Conservation (phyloP, 2,113 vertebrate species). For the Anser brachyrhynchus region DNA sequence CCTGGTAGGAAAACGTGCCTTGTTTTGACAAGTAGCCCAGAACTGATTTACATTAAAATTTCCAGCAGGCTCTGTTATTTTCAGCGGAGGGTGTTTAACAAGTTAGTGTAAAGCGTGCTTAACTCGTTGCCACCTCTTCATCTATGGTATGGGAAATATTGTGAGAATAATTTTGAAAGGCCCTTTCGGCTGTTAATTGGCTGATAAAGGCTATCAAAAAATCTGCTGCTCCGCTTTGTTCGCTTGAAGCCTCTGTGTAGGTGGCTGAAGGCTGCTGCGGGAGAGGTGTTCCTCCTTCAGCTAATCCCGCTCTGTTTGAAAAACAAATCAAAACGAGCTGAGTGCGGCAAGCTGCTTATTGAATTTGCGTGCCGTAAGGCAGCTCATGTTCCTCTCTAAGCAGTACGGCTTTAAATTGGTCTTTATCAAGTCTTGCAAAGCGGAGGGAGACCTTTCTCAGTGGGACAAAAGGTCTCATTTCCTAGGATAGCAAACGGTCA, state of each 20-base stretch:
- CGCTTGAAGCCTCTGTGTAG: not conserved
- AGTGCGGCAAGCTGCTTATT: not conserved
- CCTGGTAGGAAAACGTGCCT: not conserved
- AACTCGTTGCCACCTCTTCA: not conserved
- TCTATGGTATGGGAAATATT: not conserved
- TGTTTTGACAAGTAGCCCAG: not conserved
- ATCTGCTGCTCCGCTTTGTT: not conserved
- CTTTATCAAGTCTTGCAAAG: not conserved
- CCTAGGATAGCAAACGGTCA: not conserved
- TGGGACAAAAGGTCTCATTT: not conserved
- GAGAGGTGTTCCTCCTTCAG: not conserved
- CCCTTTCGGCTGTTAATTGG: constrained; percentile 11
- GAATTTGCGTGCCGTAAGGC: not conserved
- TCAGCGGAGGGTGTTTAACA: not conserved
- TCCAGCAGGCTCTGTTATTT: not conserved
- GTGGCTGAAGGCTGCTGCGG: not conserved
- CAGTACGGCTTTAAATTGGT: not conserved
- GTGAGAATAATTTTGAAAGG: not conserved
- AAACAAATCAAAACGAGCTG: not conserved
- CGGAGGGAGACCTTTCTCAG: not conserved
- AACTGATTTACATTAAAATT: not conserved
- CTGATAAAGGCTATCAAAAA: constrained; percentile 1
- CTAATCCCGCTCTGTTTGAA: not conserved
- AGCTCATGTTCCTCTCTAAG: not conserved
- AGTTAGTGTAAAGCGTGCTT: not conserved